Conservation (phyloP, 2,113 vertebrate genomes). For the Thalassoma bifasciatum region DNA sequence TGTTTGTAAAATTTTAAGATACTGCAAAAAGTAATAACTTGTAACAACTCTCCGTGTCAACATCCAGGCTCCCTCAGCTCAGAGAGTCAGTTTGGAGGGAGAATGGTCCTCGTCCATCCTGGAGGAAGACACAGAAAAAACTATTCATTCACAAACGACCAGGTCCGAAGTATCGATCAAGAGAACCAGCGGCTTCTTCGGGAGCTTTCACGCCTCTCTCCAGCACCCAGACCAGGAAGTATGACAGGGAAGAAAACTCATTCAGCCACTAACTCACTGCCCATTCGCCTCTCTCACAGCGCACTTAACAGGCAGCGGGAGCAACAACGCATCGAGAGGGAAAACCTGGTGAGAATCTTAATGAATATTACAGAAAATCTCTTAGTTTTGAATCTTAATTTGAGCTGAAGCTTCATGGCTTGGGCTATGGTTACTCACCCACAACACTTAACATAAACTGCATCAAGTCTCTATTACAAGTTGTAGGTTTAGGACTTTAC, state of each 20-base stretch:
- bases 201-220: conserved; percentile 85
- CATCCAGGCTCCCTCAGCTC: conserved; percentile 85
- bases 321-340: conserved; percentile 92
- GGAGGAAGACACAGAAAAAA: conserved; percentile 84
- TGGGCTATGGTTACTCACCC: not conserved
- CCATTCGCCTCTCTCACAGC: conserved; percentile 85
- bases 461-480: not conserved
- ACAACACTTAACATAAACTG: not conserved
- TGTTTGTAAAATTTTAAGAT: not conserved
- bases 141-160: conserved; percentile 90
- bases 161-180: conserved; percentile 89
- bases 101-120: conserved; percentile 74
- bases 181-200: conserved; percentile 93
- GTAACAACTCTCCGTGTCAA: conserved; percentile 14
- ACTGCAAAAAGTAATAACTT: not conserved
- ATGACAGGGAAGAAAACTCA: conserved; percentile 47
- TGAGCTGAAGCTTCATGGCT: not conserved
- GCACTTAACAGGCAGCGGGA: conserved; percentile 91
- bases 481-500: not conserved
- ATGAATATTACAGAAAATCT: not conserved
- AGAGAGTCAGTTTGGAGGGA: conserved; percentile 72
- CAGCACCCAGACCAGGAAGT: conserved; percentile 72
- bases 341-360: conserved; percentile 92
- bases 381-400: not conserved
- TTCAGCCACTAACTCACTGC: conserved; percentile 27